Base-by-base conservation (phyloP, 1,140 invertebrate genomes). In the Venustaconcha ellipsiformis region DNA sequence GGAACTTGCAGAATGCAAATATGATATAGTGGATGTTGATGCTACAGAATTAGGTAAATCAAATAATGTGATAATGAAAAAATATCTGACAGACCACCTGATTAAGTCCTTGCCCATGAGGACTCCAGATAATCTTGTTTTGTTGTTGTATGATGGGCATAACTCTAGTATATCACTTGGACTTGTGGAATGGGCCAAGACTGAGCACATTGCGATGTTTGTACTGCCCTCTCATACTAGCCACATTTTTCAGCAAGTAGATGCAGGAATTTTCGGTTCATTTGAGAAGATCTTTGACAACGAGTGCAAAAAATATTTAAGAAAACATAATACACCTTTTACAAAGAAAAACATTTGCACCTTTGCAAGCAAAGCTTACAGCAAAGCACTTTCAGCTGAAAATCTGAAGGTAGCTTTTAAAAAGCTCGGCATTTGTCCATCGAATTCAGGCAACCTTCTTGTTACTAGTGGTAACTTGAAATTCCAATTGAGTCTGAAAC, bases 131-230 rank as follows among this genome's bases (percentile, higher is more conserved):
- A 48, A 48, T 48, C 37, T 6, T 48, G 37, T 48, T 48, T 11
- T 48, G 37, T 48, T 48, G 37, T 48, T 48, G 37, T 48, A 48
- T 48, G 37, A 48, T 48, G 37, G 90, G 78, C 90, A 90, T 77
- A 77, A 80, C 20, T 83, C 78, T 20, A 63, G 78, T 80, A 70
- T 72, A 57, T 67, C 57, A 15, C 23, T 78, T 14, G 30, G 59
- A 18, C 55, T 80, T 15, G 71, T 74, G 26, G 78, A 80, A 5
- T 80, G 78, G 80, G 80, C 78, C 3, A 62, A 71, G 23, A 37
- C 75, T 57, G 67, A 80, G 20, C 80, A 84, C 59, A 68, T 85
- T 30, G 72, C 79, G 62, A 66, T 85, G 26, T 75, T 82, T 71
- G 76, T 84, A 18, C 67, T 85, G 23, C 83, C 82, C 37, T 71